Evolutionary conservation across 2,113 vertebrate species (phyloP), one percentile per base, ranked within the genome.

Genomic region (Tragelaphus imberbis): DNA sequence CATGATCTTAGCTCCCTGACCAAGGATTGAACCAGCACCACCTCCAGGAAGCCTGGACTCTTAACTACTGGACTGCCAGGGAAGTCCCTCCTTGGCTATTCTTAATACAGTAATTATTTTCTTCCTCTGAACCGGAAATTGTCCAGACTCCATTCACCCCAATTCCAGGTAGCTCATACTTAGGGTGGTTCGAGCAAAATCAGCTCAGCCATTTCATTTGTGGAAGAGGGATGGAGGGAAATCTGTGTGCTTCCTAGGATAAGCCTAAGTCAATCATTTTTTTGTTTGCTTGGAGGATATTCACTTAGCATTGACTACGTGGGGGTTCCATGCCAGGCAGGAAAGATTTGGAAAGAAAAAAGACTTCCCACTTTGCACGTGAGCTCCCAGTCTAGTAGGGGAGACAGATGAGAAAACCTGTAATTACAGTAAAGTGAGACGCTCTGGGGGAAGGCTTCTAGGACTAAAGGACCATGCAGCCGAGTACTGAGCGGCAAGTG

Each of bases 61-160:
- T 82, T 82, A 36, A n/a, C 80, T 13, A 36, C 80, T 55, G 33
- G 51, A 55, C 51, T 53, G 33, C 19, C 80, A n/a, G 1, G 51
- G 33, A 84, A 55, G 19, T 36, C 51, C 19, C 11, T 84, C 21
- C 51, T 71, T n/a, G 65, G 51, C 27, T 85, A 21, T n/a, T 94
- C 55, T n/a, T 87, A 28, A 79, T 33, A 55, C 1, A 65, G 56
- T 36, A 71, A 75, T 14, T 6, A 1, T n/a, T 86, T 91, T 65
- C 80, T 92, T 61, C 44, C 44, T 58, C 33, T 2, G 25, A 92
- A 79, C 28, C 14, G 19, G 95, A 95, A 49, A 85, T 55, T 40
- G 15, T 27, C 65, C 95, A 85, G 93, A 68, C 17, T 59, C 51
- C 33, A 0, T 25, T 61, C 44, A 55, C 59, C 44, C 84, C 75